Conservation (phyloP, 1,140 invertebrate species). For the Lepidurus apus region DNA sequence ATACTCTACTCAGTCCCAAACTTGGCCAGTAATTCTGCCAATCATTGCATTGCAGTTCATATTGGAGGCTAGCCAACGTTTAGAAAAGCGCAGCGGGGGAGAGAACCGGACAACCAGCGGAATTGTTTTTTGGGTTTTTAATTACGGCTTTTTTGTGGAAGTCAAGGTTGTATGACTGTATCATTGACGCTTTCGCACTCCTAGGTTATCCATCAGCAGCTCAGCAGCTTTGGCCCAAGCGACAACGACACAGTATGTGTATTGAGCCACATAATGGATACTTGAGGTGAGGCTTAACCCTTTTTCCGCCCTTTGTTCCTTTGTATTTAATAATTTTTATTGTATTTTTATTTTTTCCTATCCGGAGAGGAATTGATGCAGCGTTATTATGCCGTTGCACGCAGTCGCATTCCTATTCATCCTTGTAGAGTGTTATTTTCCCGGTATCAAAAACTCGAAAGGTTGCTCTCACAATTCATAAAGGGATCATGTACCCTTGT, state of each 20-base stretch:
- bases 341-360: not conserved
- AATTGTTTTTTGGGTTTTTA: not conserved
- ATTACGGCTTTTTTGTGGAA: not conserved
- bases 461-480: not conserved
- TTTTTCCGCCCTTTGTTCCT: too few species aligned
- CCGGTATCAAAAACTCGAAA: not conserved
- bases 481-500: not conserved
- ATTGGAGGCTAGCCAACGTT: not conserved
- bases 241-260: constrained; percentile 15
- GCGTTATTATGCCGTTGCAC: constrained; percentile 3
- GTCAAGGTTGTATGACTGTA: constrained; percentile 5
- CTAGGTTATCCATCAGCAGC: not conserved
- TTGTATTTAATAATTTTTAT: not conserved
- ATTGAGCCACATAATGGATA: not conserved
- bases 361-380: not conserved
- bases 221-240: constrained; percentile 3
- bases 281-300: not conserved
- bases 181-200: not conserved
- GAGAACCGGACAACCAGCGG: not conserved
- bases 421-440: not conserved
- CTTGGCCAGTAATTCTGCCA: not conserved
- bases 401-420: not conserved
- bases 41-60: not conserved
- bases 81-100: not conserved
- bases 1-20: not conserved